Conservation (phyloP, 1,140 invertebrate species). For the Drosophila novamexicana region DNA sequence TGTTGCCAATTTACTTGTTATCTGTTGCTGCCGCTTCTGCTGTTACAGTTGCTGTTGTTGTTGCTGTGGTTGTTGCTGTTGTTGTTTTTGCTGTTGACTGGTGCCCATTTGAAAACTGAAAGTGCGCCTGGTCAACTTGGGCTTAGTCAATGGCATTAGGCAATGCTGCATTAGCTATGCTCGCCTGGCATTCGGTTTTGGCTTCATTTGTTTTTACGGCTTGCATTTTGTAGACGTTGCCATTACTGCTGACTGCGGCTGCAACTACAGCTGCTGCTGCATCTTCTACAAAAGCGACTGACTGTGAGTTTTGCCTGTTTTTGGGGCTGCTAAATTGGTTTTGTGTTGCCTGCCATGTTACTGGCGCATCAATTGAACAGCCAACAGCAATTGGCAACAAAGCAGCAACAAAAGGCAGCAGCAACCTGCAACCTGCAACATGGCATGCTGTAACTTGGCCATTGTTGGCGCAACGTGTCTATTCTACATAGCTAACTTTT, state of each 20-base stretch:
- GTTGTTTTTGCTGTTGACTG: slow-evolving; percentile 1
- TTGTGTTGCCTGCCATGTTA: slow-evolving; percentile 72
- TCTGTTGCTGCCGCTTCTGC: slow-evolving; percentile 60
- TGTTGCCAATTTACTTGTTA: slow-evolving; percentile 60
- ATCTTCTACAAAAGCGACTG: slow-evolving; percentile 3
- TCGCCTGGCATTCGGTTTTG: slow-evolving; percentile 59
- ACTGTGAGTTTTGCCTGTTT: slow-evolving; percentile 67
- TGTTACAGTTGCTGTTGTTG: slow-evolving; percentile 24
- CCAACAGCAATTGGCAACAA: slow-evolving; percentile 22
- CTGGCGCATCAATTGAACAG: slow-evolving; percentile 73
- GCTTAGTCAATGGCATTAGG: slow-evolving; percentile 49
- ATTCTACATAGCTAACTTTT: slow-evolving; percentile 74
- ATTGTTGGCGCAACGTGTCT: slow-evolving; percentile 36
- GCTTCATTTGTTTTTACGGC: slow-evolving; percentile 81
- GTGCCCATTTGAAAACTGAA: slow-evolving; percentile 76
- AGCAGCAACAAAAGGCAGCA: not conserved
- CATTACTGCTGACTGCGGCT: slow-evolving; percentile 40
- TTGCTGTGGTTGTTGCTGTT: slow-evolving; percentile 19
- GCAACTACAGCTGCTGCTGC: slow-evolving; percentile 12
- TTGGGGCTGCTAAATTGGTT: slow-evolving; percentile 77
- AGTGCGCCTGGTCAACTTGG: slow-evolving; percentile 68
- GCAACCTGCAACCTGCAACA: slow-evolving; percentile 21
- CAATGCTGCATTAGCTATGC: slow-evolving; percentile 65
- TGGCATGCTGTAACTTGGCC: slow-evolving; percentile 65
- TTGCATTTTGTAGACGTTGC: slow-evolving; percentile 72